A percentile compares a stretch with the other conserved stretches of the same genome.
Conservation (phyloP, 2,888 invertebrate species). For the Gymnocheta viridis region DNA sequence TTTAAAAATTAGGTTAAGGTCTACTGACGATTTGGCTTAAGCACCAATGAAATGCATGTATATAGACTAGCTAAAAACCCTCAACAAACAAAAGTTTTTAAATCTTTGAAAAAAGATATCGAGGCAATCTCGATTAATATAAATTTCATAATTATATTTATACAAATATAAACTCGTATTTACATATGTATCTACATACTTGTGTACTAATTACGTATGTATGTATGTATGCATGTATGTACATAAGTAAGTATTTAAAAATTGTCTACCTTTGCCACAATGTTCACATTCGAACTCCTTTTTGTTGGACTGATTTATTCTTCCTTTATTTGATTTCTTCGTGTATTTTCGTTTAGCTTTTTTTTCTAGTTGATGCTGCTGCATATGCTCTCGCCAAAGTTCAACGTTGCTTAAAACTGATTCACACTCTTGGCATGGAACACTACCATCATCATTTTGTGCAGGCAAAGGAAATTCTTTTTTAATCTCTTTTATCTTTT, state of each 20-base stretch:
- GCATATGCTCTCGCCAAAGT: conserved; percentile 49
- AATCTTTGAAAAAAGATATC: no score
- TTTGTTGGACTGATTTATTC: not conserved
- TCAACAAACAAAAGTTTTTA: no score
- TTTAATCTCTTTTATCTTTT: not conserved
- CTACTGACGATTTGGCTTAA: no score
- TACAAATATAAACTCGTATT: no score
- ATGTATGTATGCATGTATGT: not conserved
- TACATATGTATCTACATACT: no score
- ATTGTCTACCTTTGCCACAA: conserved; percentile 56
- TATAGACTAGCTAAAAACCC: no score
- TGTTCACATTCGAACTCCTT: conserved; percentile 45
- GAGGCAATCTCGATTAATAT: no score
- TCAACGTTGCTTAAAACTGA: conserved; percentile 4
- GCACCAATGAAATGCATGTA: no score
- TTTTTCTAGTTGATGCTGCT: conserved; percentile 3
- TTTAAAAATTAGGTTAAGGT: no score
- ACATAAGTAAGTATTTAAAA: not conserved
- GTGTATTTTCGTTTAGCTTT: conserved; percentile 18
- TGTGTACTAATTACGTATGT: no score
- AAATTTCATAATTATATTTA: no score
- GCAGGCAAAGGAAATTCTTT: not conserved
- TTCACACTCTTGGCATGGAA: conserved; percentile 43
- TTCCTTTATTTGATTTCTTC: not conserved
- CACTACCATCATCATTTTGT: conserved; percentile 18